A percentile compares a stretch with the other conserved stretches of the same genome.
Conservation (phyloP, 2,797 vertebrate genomes). For the Sebastes hubbsi region DNA sequence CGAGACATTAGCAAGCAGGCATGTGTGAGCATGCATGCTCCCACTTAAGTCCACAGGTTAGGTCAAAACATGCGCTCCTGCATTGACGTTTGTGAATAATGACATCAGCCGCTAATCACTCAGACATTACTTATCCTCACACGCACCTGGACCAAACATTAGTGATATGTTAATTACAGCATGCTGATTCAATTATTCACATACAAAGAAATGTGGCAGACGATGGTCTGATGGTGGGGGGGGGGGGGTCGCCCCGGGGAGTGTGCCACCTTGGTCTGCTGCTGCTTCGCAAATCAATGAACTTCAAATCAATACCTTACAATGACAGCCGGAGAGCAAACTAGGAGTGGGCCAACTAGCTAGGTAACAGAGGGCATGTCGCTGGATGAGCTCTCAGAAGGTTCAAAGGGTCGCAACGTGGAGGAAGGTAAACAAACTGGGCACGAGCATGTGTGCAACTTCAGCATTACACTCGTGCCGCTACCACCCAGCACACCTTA, state of each 20-base stretch:
- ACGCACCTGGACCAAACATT: background rate
- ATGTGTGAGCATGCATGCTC: background rate
- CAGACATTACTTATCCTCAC: background rate
- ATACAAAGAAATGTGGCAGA: background rate
- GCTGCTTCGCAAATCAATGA: constrained; percentile 12
- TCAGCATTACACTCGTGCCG: background rate
- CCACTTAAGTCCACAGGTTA: background rate
- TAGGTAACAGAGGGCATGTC: background rate
- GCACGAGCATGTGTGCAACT: background rate
- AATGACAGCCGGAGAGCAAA: constrained; percentile 12
- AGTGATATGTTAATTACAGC: background rate
- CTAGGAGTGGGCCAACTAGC: background rate
- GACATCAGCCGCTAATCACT: constrained; percentile 14
- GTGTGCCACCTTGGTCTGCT: background rate
- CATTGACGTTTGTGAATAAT: constrained; percentile 25
- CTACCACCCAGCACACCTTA: background rate
- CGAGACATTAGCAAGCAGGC: background rate
- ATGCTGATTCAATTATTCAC: background rate
- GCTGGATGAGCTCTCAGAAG: background rate
- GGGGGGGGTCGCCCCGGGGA: background rate
- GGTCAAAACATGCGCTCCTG: constrained; percentile 7
- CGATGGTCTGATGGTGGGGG: background rate
- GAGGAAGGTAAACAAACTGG: constrained; percentile 18
- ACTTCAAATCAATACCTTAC: background rate
- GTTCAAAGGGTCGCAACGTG: background rate